These are phyloP conservation scores for Uloborus diversus DNA, from an alignment of 1,140 invertebrate genomes.

Conservation along the genomic window DNA sequence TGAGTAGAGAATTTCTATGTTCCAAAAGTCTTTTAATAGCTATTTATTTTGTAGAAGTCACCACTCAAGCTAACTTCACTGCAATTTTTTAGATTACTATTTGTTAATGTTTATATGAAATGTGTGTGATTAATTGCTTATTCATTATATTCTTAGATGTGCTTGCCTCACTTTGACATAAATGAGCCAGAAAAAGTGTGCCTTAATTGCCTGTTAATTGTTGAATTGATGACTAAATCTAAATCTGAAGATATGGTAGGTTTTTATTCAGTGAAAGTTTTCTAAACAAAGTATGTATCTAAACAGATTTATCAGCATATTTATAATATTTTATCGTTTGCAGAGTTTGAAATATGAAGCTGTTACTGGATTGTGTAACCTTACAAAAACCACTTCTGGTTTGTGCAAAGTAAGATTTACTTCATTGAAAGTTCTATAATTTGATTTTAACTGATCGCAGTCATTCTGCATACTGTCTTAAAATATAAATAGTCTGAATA, in stretches of 20 bases:
- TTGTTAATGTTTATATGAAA: too few species aligned
- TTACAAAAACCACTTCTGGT: slow-evolving; percentile 14
- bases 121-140: too few species aligned
- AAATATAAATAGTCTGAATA: neutral
- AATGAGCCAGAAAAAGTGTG: slow-evolving; percentile 32
- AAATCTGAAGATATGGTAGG: slow-evolving; percentile 18
- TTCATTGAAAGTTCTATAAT: neutral
- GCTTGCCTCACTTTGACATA: slow-evolving; percentile 30
- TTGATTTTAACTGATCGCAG: neutral
- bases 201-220: slow-evolving; percentile 8
- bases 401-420: slow-evolving; percentile 1
- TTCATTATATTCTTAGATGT: neutral
- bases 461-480: neutral
- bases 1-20: too few species aligned
- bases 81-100: too few species aligned
- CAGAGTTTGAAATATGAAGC: slow-evolving; percentile 30
- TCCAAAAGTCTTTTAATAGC: too few species aligned
- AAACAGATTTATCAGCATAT: too few species aligned
- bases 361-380: neutral
- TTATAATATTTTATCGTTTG: too few species aligned
- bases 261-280: neutral
- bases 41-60: too few species aligned
- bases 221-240: slow-evolving; percentile 21
- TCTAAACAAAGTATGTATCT: too few species aligned
- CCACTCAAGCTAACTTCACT: too few species aligned